Percentiles rank a stretch among this genome's conserved stretches.
Evolutionary conservation across 2,113 vertebrate genomes (phyloP).

Genomic region (Sinosuthora webbiana): DNA sequence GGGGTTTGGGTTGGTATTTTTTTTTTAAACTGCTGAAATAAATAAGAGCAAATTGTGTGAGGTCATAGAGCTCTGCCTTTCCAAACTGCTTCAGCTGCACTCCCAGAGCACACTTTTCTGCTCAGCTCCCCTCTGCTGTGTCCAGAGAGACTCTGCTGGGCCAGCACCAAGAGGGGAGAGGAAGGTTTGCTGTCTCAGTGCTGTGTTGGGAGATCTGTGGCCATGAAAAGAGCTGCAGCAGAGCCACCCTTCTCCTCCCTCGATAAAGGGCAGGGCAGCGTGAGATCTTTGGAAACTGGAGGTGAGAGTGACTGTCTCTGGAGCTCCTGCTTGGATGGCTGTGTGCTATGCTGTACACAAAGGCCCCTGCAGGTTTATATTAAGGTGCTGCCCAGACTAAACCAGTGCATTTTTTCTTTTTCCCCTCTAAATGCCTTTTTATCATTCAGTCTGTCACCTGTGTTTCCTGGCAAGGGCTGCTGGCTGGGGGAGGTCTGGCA

Average conservation of each 20-base stretch:
- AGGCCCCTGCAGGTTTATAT: constrained; percentile 69
- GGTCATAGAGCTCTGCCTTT: constrained; percentile 24
- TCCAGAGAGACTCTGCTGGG: background rate
- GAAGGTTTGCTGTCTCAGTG: background rate
- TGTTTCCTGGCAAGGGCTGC: constrained; percentile 72
- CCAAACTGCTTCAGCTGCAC: constrained; percentile 44
- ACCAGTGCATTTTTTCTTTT: constrained; percentile 64
- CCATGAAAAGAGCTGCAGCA: background rate
- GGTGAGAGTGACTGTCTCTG: constrained; percentile 1
- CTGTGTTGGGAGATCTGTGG: background rate
- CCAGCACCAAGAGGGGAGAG: background rate
- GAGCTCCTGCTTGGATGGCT: constrained; percentile 44
- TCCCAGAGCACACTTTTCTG: background rate
- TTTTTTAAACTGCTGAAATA: constrained; percentile 39
- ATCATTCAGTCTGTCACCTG: constrained; percentile 76
- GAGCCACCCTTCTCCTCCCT: background rate
- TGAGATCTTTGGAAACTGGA: background rate
- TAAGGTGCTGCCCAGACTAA: constrained; percentile 74
- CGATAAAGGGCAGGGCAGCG: background rate
- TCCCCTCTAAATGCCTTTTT: constrained; percentile 71
- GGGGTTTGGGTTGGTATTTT: background rate
- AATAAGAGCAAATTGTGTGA: constrained; percentile 42
- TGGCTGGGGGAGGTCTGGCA: constrained; percentile 74
- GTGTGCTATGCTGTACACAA: constrained; percentile 60
- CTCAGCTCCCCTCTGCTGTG: background rate